phyloP scores from a whole-genome alignment of 2,888 invertebrate species.

The Thecocarcelia acutangulata region DNA sequence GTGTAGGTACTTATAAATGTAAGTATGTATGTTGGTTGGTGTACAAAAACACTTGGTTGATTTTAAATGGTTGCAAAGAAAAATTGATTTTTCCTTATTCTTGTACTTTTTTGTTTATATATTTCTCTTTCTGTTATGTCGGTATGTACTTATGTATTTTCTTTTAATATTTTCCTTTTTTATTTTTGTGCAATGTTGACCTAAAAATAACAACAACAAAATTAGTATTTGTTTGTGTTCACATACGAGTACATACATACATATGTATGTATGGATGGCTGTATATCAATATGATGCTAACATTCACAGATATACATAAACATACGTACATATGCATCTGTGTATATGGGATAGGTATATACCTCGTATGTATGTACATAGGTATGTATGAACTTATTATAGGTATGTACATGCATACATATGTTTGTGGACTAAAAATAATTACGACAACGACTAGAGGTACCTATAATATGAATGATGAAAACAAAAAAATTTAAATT shows the following conservation, averaged over 20 bases:
- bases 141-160: conserved; percentile 19
- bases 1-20: too few species aligned
- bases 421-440: conserved; percentile 9
- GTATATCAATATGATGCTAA: conserved; percentile 18
- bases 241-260: not conserved
- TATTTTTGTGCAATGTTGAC: conserved; percentile 60
- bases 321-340: not conserved
- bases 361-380: too few species aligned
- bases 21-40: too few species aligned
- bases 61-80: conserved; percentile 29
- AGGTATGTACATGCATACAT: too few species aligned
- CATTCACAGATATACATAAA: not conserved
- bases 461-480: conserved; percentile 26
- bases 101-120: conserved; percentile 22
- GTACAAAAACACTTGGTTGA: conserved; percentile 18
- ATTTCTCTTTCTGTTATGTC: conserved; percentile 11
- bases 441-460: conserved; percentile 29
- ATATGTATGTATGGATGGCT: not conserved
- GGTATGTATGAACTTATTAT: too few species aligned
- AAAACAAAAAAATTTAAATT: conserved; percentile 19
- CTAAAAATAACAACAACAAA: conserved; percentile 56
- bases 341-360: too few species aligned
- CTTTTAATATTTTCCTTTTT: conserved; percentile 20
- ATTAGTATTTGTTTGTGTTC: not conserved
- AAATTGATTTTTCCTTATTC: conserved; percentile 60